Base-by-base conservation (phyloP, 2,113 vertebrate species). In the Climacteris rufus region DNA sequence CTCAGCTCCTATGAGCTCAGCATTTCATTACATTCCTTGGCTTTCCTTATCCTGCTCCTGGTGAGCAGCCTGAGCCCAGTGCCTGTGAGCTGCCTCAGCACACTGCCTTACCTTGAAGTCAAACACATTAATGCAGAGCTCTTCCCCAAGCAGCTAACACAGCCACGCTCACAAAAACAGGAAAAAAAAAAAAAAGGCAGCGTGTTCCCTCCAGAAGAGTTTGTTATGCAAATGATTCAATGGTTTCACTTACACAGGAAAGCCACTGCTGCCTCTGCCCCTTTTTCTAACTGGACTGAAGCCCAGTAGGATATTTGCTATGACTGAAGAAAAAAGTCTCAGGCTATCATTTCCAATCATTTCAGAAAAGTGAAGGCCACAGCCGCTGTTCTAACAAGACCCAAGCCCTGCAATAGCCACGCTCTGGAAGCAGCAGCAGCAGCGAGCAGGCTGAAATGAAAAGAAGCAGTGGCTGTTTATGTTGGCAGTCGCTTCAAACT, bases 391-490 rank as follows among this genome's bases (percentile, higher is more conserved):
- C 72, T 35, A 91, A 28, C 52, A 81, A 19, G 90, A 91, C 79
- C 81, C 85, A 86, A 78, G 4, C 56, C 78, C 75, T 79, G 87
- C 35, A 93, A 18, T 16, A 75, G 25, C 95, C 81, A 27, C 1
- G 87, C 77, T 44, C 69, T 44, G 78, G 66, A 35, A 71, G 88
- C 64, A 37, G 63, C 16, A 66, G 94, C 94, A 88, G 96, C 93
- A 81, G 81, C 0, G 17, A 90, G 93, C 90, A 40, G 87, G 85
- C 88, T 80, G 95, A 90, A 96, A 96, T 85, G 92, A 93, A 87
- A 91, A 97, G 86, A 50, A 60, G 86, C 91, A 83, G 77, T 57
- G 97, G 87, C 93, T 97, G 94, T 95, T 97, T 97, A 94, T 90
- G 87, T 81, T 80, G 92, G 97, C 95, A 97, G 83, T n/a, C 42